These are phyloP conservation scores for Sigmodon hispidus DNA, from an alignment of 2,113 vertebrate species.

Conservation along the genomic window DNA sequence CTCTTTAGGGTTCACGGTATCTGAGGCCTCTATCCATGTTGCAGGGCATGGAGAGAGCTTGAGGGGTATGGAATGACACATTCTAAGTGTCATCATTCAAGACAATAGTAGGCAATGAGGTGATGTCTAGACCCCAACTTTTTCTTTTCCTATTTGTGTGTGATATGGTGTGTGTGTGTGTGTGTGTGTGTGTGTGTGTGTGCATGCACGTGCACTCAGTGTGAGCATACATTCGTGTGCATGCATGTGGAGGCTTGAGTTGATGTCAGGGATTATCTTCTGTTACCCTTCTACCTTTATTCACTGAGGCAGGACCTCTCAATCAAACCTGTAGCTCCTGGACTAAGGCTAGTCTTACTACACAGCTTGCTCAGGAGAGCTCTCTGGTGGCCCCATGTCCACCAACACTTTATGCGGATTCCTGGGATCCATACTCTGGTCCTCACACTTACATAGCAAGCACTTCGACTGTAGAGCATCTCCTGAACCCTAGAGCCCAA, in stretches of 20 bases:
- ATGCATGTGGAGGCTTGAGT: background rate
- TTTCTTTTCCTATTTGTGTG: background rate
- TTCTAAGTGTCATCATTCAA: background rate
- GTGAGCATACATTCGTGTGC: background rate
- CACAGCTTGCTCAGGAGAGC: background rate
- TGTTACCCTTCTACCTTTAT: background rate
- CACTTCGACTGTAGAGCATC: background rate
- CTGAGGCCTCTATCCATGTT: background rate
- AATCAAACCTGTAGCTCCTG: background rate
- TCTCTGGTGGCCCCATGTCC: background rate
- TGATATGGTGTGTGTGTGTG: background rate
- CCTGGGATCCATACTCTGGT: background rate
- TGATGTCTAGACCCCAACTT: background rate
- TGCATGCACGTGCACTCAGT: too few relatives aligned
- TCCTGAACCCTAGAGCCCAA: background rate
- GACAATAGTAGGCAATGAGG: background rate
- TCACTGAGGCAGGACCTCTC: background rate
- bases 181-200: too few relatives aligned
- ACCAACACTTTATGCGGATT: background rate
- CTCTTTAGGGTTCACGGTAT: background rate
- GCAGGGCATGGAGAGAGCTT: background rate
- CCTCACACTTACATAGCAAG: too few relatives aligned
- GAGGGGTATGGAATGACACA: accelerated
- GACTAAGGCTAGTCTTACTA: background rate
- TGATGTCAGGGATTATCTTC: background rate